phyloP scores from a whole-genome alignment of 2,888 invertebrate species.

The Rhagonycha fulva region DNA sequence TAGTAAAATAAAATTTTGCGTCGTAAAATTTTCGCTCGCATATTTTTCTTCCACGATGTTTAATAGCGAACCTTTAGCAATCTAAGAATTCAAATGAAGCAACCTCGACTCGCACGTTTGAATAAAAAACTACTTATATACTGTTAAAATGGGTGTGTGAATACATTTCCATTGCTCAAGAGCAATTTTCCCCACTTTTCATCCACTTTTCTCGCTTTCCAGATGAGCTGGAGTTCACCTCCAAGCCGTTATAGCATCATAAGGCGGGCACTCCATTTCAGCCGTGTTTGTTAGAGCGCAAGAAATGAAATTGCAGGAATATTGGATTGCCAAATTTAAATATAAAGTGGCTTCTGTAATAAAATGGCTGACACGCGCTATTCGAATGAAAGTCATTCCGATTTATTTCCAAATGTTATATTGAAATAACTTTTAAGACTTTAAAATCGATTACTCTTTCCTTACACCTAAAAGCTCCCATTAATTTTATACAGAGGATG shows the following conservation, averaged over 20 bases:
- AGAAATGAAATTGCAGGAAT: slow-evolving; percentile 55
- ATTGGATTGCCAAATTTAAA: slow-evolving; percentile 56
- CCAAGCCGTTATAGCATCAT: slow-evolving; percentile 41
- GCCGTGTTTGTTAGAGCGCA: slow-evolving; percentile 36
- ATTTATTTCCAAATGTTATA: slow-evolving; percentile 21
- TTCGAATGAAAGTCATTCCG: slow-evolving; percentile 26
- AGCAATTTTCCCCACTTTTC: slow-evolving; percentile 48
- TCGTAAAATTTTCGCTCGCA: slow-evolving; percentile 19
- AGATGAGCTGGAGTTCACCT: slow-evolving; percentile 36
- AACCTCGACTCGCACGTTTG: slow-evolving; percentile 42
- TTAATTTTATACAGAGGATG: background rate
- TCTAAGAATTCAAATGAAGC: slow-evolving; percentile 47
- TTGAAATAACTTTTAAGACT: slow-evolving; percentile 13
- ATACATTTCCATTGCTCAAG: slow-evolving; percentile 46
- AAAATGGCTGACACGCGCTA: slow-evolving; percentile 35
- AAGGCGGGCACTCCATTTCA: slow-evolving; percentile 41
- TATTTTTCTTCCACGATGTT: slow-evolving; percentile 19
- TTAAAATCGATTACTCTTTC: slow-evolving; percentile 2
- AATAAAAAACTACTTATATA: slow-evolving; percentile 52
- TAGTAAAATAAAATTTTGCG: background rate
- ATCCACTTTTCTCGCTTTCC: slow-evolving; percentile 37
- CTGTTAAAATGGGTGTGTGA: slow-evolving; percentile 45
- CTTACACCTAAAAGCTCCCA: background rate
- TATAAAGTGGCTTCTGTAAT: slow-evolving; percentile 54
- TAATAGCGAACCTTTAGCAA: slow-evolving; percentile 35